Base-by-base conservation (phyloP, 2,797 vertebrate genomes). In the Tangara arthus region DNA sequence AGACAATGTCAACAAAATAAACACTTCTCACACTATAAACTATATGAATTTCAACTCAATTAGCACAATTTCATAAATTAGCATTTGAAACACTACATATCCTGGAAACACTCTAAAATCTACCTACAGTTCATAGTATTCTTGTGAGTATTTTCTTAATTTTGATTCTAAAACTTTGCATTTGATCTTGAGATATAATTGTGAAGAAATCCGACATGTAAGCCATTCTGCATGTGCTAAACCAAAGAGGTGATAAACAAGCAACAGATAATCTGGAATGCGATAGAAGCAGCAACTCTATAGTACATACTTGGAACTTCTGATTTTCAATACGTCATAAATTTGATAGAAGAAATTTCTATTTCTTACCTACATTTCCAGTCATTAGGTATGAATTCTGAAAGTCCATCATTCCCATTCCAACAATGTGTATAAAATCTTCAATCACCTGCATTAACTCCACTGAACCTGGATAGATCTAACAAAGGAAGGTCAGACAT, bases 391-490 rank as follows among this genome's bases (percentile, higher is more conserved):
- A 99, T 93, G 99, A 99, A 97, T 99, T 99, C 98, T 99, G 99
- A 98, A 99, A 99, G 98, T 99, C 99, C 98, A 99, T 99, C 99
- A 99, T 99, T 96, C 99, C 99, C 98, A 99, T 97, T 97, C 99
- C 99, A 96, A 99, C 99, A 96, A 99, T 99, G 98, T 99, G 99
- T 98, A 99, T 99, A 98, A 99, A 99, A 97, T 99, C 99, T 98
- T 99, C 99, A 96, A 99, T 99, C 98, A 99, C 99, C 98, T 99
- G 99, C 99, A 99, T 99, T 97, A 99, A 98, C 95, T 99, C 99
- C 98, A 99, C 98, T 1, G 99, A 99, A 59, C 99, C 99, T 2
- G 99, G 99, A 95, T 99, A 99, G 97, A 99, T 99, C 99, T 99
- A 97, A 93, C 80, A 97, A 97, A 89, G 34, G 91, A 96, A 97